Evolutionary conservation across 2,113 vertebrate species (phyloP).

Genomic region (Mohoua ochrocephala): DNA sequence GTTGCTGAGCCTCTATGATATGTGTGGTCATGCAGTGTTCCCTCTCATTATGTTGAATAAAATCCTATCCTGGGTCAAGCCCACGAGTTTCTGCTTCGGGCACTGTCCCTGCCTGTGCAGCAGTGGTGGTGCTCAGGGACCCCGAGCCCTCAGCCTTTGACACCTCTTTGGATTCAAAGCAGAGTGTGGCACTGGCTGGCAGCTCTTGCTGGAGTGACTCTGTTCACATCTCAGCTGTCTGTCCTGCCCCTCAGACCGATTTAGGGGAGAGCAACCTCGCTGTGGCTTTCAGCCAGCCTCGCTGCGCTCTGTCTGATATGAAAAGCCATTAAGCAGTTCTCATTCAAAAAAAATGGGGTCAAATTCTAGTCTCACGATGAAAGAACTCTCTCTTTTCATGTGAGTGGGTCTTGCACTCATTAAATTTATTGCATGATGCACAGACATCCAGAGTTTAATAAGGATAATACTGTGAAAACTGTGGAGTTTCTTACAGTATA

Average conservation of each 20-base stretch:
- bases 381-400: background rate
- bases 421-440: background rate
- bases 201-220: background rate
- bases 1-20: fast-evolving
- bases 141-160: background rate
- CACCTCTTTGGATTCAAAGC: background rate
- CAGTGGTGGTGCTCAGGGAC: background rate
- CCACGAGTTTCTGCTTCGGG: background rate
- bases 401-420: background rate
- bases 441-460: background rate
- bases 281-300: background rate
- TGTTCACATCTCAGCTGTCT: background rate
- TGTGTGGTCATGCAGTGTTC: background rate
- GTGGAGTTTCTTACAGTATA: background rate
- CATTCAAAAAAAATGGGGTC: background rate
- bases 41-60: background rate
- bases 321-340: background rate
- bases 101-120: background rate
- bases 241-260: fast-evolving
- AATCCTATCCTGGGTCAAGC: background rate
- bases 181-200: background rate
- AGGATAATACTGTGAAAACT: background rate
- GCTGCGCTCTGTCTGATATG: background rate
- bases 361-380: background rate
- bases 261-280: background rate